These are phyloP conservation scores for Tragelaphus scriptus DNA, from an alignment of 2,113 vertebrate genomes.

Conservation along the genomic window DNA sequence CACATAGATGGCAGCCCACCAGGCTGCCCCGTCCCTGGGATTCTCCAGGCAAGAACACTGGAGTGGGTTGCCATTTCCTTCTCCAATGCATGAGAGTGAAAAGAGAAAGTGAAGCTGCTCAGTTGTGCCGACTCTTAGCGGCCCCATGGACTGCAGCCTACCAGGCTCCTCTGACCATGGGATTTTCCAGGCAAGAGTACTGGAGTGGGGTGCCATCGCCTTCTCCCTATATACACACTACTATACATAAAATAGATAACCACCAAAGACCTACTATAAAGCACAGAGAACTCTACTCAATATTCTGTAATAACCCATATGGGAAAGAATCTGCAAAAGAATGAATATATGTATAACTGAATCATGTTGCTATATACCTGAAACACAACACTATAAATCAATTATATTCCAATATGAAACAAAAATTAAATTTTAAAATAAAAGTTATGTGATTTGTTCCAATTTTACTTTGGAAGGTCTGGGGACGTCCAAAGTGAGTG, in stretches of 20 bases:
- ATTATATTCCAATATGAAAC: not conserved
- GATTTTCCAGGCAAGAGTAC: too few species aligned
- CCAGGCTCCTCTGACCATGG: too few species aligned
- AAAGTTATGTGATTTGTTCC: not conserved
- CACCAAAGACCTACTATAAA: not conserved
- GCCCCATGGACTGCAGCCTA: too few species aligned
- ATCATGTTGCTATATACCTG: not conserved
- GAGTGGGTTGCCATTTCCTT: too few species aligned
- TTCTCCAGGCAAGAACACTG: too few species aligned
- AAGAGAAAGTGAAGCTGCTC: too few species aligned
- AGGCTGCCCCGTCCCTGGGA: too few species aligned
- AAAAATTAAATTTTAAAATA: not conserved
- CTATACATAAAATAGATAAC: not conserved
- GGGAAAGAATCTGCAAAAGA: not conserved
- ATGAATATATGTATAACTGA: not conserved
- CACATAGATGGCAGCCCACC: too few species aligned
- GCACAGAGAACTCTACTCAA: not conserved
- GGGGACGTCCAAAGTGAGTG: not conserved
- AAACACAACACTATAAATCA: not conserved
- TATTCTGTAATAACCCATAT: not conserved
- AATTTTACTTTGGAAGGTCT: not conserved
- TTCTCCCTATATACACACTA: not conserved
- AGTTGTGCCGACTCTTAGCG: too few species aligned
- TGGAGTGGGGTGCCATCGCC: too few species aligned
- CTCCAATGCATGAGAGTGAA: too few species aligned